phyloP scores from a whole-genome alignment of 2,797 vertebrate species.

The Caiman crocodilus region DNA sequence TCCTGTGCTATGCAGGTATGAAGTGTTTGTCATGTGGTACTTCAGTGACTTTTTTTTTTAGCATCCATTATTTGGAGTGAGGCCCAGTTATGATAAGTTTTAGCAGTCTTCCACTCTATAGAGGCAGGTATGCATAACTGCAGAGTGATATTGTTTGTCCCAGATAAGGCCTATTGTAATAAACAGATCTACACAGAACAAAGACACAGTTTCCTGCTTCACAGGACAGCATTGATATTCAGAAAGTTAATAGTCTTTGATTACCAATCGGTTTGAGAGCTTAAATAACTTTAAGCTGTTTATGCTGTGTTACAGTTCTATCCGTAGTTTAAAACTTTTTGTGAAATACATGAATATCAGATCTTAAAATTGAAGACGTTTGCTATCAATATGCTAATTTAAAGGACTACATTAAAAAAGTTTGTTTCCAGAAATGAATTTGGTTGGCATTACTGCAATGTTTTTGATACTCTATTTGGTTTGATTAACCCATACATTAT shows the following conservation, averaged over 20 bases:
- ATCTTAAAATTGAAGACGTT: not conserved
- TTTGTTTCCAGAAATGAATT: not conserved
- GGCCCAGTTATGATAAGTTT: not conserved
- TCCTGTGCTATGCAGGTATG: not conserved
- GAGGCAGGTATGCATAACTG: not conserved
- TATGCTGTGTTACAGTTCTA: not conserved
- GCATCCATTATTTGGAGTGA: not conserved
- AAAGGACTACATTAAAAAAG: not conserved
- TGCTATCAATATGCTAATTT: not conserved
- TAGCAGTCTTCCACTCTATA: not conserved
- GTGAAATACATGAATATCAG: not conserved
- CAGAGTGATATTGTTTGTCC: not conserved
- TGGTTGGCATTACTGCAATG: not conserved
- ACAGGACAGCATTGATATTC: rapidly evolving
- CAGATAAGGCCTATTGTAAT: not conserved
- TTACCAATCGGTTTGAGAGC: not conserved
- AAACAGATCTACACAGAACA: rapidly evolving
- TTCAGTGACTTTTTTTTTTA: not conserved
- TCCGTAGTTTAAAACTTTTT: not conserved
- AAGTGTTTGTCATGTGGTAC: not conserved
- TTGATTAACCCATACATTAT: not conserved
- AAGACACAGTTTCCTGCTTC: not conserved
- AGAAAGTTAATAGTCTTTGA: not conserved
- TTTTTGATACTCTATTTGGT: not conserved
- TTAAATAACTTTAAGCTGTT: not conserved